Evolutionary conservation across 2,113 vertebrate species (phyloP).

Genomic region (Ascaphus truei): DNA sequence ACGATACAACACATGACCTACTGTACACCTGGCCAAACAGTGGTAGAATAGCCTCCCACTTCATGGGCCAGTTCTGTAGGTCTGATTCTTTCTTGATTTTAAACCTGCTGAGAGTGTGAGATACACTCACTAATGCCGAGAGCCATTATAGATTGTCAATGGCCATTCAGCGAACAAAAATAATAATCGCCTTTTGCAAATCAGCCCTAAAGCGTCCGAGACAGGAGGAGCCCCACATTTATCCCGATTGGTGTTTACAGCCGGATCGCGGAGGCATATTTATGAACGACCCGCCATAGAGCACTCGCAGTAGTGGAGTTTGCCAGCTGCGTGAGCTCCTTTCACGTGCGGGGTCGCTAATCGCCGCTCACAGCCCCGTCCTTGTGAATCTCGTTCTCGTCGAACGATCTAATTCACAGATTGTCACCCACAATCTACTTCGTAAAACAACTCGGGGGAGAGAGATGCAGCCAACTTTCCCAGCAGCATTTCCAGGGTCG

Average conservation of each 20-base stretch:
- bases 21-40: too few species aligned
- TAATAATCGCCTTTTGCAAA: slow-evolving; percentile 26
- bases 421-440: slow-evolving; percentile 59
- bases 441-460: slow-evolving; percentile 33
- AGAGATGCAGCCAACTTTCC: not conserved
- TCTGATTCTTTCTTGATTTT: too few species aligned
- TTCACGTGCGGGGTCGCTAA: slow-evolving; percentile 59
- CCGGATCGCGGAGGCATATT: slow-evolving; percentile 42
- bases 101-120: too few species aligned
- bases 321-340: slow-evolving; percentile 39
- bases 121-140: too few species aligned
- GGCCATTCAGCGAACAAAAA: too few species aligned
- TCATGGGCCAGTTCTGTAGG: too few species aligned
- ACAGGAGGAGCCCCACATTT: not conserved
- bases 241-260: slow-evolving; percentile 33
- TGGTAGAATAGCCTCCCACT: too few species aligned
- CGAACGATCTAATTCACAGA: slow-evolving; percentile 63
- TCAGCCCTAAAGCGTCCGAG: not conserved
- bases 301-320: slow-evolving; percentile 47
- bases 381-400: slow-evolving; percentile 67
- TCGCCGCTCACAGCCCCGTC: slow-evolving; percentile 50
- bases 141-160: too few species aligned
- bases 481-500: not conserved
- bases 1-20: too few species aligned
- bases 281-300: slow-evolving; percentile 40